phyloP scores from a whole-genome alignment of 2,797 vertebrate genomes.

The Pipistrellus kuhlii region DNA sequence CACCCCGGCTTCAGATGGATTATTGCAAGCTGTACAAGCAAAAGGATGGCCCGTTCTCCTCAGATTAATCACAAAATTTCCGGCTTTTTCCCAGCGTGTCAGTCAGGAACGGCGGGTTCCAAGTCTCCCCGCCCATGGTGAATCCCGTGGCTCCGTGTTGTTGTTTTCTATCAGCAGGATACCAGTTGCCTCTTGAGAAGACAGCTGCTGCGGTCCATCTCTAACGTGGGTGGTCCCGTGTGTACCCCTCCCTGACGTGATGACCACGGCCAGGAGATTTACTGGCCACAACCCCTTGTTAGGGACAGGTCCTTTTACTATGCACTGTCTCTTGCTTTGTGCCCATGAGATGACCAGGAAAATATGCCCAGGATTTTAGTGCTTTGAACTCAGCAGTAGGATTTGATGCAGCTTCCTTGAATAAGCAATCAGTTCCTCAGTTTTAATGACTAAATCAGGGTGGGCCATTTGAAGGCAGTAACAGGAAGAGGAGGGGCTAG shows the following conservation, averaged over 20 bases:
- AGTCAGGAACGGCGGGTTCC: neutral
- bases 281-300: slow-evolving; percentile 25
- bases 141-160: slow-evolving; percentile 43
- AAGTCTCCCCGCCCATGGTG: neutral
- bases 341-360: neutral
- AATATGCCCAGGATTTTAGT: neutral
- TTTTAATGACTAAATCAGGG: neutral
- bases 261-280: neutral
- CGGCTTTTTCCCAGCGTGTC: neutral
- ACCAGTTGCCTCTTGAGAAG: slow-evolving; percentile 68
- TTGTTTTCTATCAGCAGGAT: slow-evolving; percentile 69
- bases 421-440: neutral
- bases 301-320: neutral
- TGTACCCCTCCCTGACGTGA: slow-evolving; percentile 70
- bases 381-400: neutral
- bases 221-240: slow-evolving; percentile 41
- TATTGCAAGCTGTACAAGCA: neutral
- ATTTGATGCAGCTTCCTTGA: neutral
- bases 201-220: slow-evolving; percentile 80
- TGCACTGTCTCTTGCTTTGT: too few species aligned
- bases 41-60: neutral
- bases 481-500: neutral
- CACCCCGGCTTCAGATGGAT: neutral
- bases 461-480: neutral
- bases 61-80: neutral